Evolutionary conservation across 1,140 invertebrate genomes (phyloP).

Genomic region (Drosophila nigrodunni): DNA sequence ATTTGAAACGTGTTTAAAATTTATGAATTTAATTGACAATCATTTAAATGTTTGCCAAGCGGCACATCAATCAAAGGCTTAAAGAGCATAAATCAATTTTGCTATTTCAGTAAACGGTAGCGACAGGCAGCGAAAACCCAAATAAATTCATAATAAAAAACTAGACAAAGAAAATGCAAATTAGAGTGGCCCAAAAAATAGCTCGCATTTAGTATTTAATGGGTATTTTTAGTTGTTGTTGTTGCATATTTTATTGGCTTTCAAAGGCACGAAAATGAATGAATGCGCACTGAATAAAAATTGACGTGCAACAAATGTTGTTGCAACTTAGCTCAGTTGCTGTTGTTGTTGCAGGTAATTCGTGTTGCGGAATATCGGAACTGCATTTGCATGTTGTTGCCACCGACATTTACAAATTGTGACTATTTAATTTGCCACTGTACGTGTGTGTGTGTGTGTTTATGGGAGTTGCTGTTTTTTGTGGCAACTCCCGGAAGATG

Average conservation of each 20-base stretch:
- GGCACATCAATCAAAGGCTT: conserved; percentile 60
- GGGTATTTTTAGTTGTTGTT: not conserved
- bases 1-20: conserved; percentile 32
- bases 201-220: conserved; percentile 15
- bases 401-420: conserved; percentile 40
- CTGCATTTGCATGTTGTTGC: conserved; percentile 41
- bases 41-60: conserved; percentile 42
- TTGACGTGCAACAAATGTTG: conserved; percentile 56
- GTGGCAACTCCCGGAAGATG: conserved; percentile 36
- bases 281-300: conserved; percentile 69
- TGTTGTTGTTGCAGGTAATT: conserved; percentile 7
- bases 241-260: conserved; percentile 2
- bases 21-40: conserved; percentile 71
- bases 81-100: conserved; percentile 18
- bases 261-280: conserved; percentile 63
- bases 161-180: conserved; percentile 51
- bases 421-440: conserved; percentile 34
- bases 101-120: conserved; percentile 13
- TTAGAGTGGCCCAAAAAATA: conserved; percentile 27
- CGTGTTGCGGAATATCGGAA: conserved; percentile 39
- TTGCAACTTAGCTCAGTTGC: not conserved
- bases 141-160: conserved; percentile 12
- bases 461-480: not conserved
- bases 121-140: conserved; percentile 23
- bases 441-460: conserved; percentile 12